Evolutionary conservation across 2,797 vertebrate species (phyloP), one percentile per base, ranked within the genome.

Genomic region (Bovichtus diacanthus): DNA sequence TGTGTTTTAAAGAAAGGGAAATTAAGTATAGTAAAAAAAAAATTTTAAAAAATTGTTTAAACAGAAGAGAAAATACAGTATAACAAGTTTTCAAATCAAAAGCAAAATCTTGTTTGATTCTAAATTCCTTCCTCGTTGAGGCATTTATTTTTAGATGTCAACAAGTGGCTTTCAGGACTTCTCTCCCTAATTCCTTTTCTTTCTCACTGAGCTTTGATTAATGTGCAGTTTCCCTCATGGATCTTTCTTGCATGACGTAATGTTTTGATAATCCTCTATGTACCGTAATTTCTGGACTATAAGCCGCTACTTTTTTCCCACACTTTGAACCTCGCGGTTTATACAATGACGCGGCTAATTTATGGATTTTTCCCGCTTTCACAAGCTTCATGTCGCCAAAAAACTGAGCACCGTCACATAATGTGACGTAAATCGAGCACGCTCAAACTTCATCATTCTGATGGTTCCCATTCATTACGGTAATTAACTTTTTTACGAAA

Each of bases 191-290:
- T 74, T 78, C 78, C 70, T 82, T 77, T 74, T 76, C 85, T 83
- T 81, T 78, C 78, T 78, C 63, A 15, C 79, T 70, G 56, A 76
- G 81, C 83, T 87, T 64, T 87, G 88, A 92, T 89, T 87, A 89
- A 93, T 91, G 78, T 79, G 64, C 43, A 70, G 81, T 73, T 58
- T 59, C 73, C 73, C 83, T 67, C 6, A 19, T 74, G 81, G 85
- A 87, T 92, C 88, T 85, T 86, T 90, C 67, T 63, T n/a, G 62
- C 76, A 81, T 91, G 90, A 93, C 81, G 90, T 91, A 63, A 93
- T 92, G 91, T 85, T 86, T 90, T 76, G 63, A 77, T 73, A 71
- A 66, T 77, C 72, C 61, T 78, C 70, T 74, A 13, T 46, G 70
- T n/a, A n/a, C n/a, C n/a, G n/a, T n/a, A n/a, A n/a, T n/a, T n/a